Base-by-base conservation (phyloP, 2,113 vertebrate species). In the Athene noctua region DNA sequence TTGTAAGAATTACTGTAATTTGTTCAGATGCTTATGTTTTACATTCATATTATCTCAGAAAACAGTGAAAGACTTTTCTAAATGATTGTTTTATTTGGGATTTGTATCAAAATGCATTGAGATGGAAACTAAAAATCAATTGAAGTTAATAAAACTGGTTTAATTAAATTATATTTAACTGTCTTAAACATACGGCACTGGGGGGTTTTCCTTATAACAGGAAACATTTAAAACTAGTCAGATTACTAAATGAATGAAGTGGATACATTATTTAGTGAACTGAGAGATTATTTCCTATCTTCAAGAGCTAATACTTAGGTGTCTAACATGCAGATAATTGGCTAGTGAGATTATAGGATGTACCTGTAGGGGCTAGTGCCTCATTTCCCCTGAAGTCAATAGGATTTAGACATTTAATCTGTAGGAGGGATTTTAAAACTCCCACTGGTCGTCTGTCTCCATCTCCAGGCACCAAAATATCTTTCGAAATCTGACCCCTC, bases 361-460 rank as follows among this genome's bases (percentile, higher is more conserved):
- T 79, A 49, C 44, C 65, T 95, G 2, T 13, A 83, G 61, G 42
- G 65, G n/a, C 70, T 94, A 75, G 61, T 94, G 66, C 78, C 87
- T 95, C 70, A 68, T 88, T 93, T 91, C 57, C 84, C 59, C 54
- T 82, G 47, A 91, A 95, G 87, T 85, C 91, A 90, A 85, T 68
- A 88, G 46, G 42, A 94, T 21, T 68, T 91, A 87, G 54, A 61
- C 27, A 87, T 75, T 85, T 91, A 88, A 85, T 91, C 52, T 88
- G 52, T 58, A 80, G 66, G 12, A 90, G 66, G 62, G 70, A 91
- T 93, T 96, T 94, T 91, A 36, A 91, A 95, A 91, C 34, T 96
- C 84, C 77, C 84, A 51, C 36, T 70, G 57, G 84, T 89, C 90
- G 72, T 85, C 87, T 65, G 46, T 61, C 81, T 91, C 78, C 62